Conservation (phyloP, 1,140 invertebrate species). For the Danaus melanippus region DNA sequence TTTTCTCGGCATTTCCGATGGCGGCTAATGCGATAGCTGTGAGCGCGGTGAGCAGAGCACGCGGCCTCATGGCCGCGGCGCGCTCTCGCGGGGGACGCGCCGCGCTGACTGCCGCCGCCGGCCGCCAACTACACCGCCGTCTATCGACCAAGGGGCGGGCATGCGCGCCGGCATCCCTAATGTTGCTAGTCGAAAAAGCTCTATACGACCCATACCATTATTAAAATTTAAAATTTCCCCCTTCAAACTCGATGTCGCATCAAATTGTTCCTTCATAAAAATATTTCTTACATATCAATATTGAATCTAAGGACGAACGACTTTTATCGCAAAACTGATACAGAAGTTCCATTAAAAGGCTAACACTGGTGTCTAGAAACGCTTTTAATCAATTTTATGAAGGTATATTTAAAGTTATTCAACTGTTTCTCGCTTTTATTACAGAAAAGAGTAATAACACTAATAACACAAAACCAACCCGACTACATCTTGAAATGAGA, state of each 20-base stretch:
- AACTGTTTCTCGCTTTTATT: too few species aligned
- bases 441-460: neutral
- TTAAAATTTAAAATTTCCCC: too few species aligned
- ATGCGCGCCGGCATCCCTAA: conserved; percentile 22
- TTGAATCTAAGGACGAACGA: too few species aligned
- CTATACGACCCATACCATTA: neutral
- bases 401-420: too few species aligned
- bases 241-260: too few species aligned
- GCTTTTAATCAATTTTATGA: too few species aligned
- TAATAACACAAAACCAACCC: neutral
- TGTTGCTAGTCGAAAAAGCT: conserved; percentile 21
- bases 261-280: too few species aligned
- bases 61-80: conserved; percentile 57
- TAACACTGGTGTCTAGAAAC: too few species aligned
- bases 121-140: conserved; percentile 30
- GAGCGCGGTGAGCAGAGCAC: conserved; percentile 37
- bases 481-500: too few species aligned
- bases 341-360: too few species aligned
- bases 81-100: conserved; percentile 50
- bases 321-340: too few species aligned
- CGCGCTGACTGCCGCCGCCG: conserved; percentile 45
- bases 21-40: conserved; percentile 33
- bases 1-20: conserved; percentile 56
- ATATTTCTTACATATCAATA: too few species aligned
- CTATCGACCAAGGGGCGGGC: conserved; percentile 15